These are phyloP conservation scores for Drosophila borborema DNA, from an alignment of 2,888 invertebrate species.

Conservation along the genomic window DNA sequence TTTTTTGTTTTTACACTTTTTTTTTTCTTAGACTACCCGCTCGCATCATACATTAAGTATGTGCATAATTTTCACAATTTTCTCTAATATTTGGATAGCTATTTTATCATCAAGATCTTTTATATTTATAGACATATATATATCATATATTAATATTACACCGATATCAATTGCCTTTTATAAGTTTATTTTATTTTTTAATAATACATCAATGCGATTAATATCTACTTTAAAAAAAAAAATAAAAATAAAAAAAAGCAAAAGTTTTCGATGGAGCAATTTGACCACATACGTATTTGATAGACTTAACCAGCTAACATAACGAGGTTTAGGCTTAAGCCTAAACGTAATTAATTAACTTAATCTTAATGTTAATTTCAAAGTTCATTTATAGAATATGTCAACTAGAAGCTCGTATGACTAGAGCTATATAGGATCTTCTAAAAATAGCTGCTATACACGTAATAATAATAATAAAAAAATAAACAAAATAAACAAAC, in stretches of 20 bases:
- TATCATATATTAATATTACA: background rate
- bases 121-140: background rate
- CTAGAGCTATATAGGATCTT: slow-evolving; percentile 28
- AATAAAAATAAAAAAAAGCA: background rate
- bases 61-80: background rate
- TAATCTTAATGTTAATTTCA: background rate
- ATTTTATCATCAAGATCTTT: background rate
- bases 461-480: background rate
- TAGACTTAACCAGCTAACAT: background rate
- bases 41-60: background rate
- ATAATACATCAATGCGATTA: slow-evolving; percentile 45
- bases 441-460: background rate
- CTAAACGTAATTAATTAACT: slow-evolving; percentile 19
- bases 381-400: slow-evolving; percentile 3
- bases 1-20: background rate
- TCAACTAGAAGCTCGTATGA: slow-evolving; percentile 38
- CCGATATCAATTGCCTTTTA: slow-evolving; percentile 15
- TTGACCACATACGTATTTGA: slow-evolving; percentile 6
- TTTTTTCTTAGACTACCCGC: background rate
- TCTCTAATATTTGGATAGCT: slow-evolving; percentile 3
- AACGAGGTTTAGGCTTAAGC: slow-evolving; percentile 3
- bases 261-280: slow-evolving; percentile 20
- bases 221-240: slow-evolving; percentile 30
- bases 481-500: background rate
- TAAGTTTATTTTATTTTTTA: slow-evolving; percentile 35